Evolutionary conservation across 2,888 invertebrate species (phyloP), one percentile per base, ranked within the genome.

Genomic region (Plagodis dolabraria): DNA sequence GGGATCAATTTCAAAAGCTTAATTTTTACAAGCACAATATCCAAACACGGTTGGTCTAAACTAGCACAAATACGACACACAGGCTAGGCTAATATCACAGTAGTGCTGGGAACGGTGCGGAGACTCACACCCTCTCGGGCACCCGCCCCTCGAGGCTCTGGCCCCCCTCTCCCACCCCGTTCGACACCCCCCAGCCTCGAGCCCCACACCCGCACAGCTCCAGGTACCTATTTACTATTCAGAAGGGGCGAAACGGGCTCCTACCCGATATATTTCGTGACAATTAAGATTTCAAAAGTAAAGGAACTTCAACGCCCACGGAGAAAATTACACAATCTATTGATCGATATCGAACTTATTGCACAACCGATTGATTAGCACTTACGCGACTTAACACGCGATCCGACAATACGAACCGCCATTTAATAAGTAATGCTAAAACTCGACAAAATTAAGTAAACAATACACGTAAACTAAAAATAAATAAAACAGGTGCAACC

Each of bases 71-170:
- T 87, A 91, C 92, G 85, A 91, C 88, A 90, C 87, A 89, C 86
- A 90, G 87, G 89, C 90, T 92, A 92, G 89, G 88, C 92, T 92
- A 92, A 92, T 92, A 92, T 92, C 92, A 92, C 92, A 92, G 92
- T 86, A 89, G 90, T 90, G 86, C 92, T 87, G 91, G 90, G 91
- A 92, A 90, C 90, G 88, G 89, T 79, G 85, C 87, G 79, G 79
- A 80, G 77, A 77, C 78, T 72, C 75, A 70, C 72, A 71, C 67
- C 70, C 68, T 72, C 60, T 71, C 59, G 68, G 64, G 72, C 75
- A 63, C 71, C 67, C 58, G 61, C 63, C 58, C 63, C 61, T 59
- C 60, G 63, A 62, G 59, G 62, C 10, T 40, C 40, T 55, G 22
- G 69, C 62, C 69, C 68, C 69, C 61, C 10, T 40, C 40, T 10